Evolutionary conservation across 2,113 vertebrate genomes (phyloP), one percentile per base, ranked within the genome.

Genomic region (Salvator merianae): DNA sequence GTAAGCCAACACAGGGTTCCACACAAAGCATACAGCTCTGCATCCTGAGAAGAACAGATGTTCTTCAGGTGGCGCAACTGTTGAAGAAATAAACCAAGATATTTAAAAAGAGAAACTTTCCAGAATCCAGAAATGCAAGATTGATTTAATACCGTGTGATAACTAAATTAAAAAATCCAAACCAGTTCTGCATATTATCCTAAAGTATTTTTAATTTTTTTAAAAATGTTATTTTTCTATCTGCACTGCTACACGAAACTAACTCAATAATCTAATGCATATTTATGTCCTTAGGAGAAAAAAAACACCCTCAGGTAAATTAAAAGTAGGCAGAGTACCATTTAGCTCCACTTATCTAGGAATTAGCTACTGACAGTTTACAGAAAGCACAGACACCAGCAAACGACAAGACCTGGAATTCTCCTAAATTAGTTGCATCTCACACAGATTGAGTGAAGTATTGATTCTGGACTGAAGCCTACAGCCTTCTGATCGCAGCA

Each of bases 241-340:
- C n/a, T 59, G n/a, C 32, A 66, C 32, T 50, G 36, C 66, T 0
- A 14, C 63, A 32, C 62, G 0, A 0, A 34, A 0, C 59, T 71
- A 4, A 0, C 4, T 0, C 28, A 83, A 5, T 0, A 5, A 7
- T 0, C 43, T 8, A 6, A 7, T 14, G 3, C 0, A 9, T 16
- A 0, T 0, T 65, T 55, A 69, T 50, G 62, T 30, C 72, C 5
- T 0, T 28, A 78, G 10, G 4, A 68, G 30, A 2, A 65, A 18
- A 3, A 70, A 73, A 66, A 8, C 16, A 59, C 55, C 55, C 38
- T 22, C 40, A 74, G 55, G 69, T 71, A 72, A 47, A 65, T 47
- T 38, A 26, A 14, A 16, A 70, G 20, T 5, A 34, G 50, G 3
- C 0, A 83, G 76, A 68, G 77, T 3, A 13, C 32, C 84, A n/a